These are phyloP conservation scores for Penelope pileata DNA, from an alignment of 2,113 vertebrate species.

Conservation along the genomic window DNA sequence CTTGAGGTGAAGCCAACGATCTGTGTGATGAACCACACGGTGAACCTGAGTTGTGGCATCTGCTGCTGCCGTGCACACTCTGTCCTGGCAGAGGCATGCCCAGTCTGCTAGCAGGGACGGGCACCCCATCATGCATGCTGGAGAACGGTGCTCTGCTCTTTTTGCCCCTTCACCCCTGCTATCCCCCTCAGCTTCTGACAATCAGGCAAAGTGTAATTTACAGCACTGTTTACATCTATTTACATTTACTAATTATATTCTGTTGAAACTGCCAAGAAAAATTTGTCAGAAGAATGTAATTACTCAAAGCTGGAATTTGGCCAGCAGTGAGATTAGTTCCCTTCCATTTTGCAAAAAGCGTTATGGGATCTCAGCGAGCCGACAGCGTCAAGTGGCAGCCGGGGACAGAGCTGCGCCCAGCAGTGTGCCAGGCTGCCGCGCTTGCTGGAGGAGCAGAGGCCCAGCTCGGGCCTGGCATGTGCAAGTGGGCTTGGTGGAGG, in stretches of 20 bases:
- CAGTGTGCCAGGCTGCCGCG: not conserved
- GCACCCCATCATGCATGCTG: not conserved
- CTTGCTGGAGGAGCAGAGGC: not conserved
- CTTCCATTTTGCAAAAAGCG: slow-evolving; percentile 34
- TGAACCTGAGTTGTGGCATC: not conserved
- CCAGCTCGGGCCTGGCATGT: not conserved
- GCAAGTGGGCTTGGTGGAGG: not conserved
- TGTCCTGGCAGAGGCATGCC: rapidly evolving
- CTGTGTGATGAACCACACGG: not conserved
- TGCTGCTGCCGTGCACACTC: not conserved
- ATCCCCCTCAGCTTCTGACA: not conserved
- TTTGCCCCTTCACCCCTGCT: not conserved
- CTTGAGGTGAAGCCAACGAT: slow-evolving; percentile 18
- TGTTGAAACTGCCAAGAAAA: slow-evolving; percentile 57
- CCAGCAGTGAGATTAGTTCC: slow-evolving; percentile 52
- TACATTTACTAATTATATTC: slow-evolving; percentile 71
- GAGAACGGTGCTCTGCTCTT: not conserved
- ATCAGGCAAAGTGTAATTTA: slow-evolving; percentile 33
- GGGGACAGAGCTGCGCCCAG: not conserved
- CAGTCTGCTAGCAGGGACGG: not conserved
- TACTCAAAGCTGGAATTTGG: slow-evolving; percentile 56
- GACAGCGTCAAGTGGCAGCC: not conserved
- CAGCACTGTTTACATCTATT: slow-evolving; percentile 65
- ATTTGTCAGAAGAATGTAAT: slow-evolving; percentile 73
- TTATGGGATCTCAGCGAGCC: not conserved